Base-by-base conservation (phyloP, 2,888 invertebrate genomes). In the Hyles lineata region DNA sequence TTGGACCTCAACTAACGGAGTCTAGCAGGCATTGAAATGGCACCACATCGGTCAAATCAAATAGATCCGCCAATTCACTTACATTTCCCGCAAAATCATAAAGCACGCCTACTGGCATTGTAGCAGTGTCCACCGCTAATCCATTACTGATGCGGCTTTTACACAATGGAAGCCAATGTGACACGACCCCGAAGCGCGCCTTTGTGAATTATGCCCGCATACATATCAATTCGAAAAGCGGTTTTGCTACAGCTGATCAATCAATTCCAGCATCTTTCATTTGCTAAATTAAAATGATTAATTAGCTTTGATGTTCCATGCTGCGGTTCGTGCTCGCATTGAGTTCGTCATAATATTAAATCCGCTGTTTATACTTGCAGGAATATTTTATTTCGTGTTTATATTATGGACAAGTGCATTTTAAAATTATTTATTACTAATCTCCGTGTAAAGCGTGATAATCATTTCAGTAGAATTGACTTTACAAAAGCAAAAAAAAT, bases 131-230 rank as follows among this genome's bases (percentile, higher is more conserved):
- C 83, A 85, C 90, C 86, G 82, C 90, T 91, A 92, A 93, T 93
- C 93, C 92, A 93, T 93, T 93, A 92, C 89, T 80, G 85, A 87
- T 87, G 86, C 83, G 87, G 90, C 89, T 90, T 89, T 90, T 87
- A 83, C 85, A 92, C 91, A 91, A 92, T 92, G 80, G 80, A 78
- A 78, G 73, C 74, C 85, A 85, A 84, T 83, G 87, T 76, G 78
- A 76, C 72, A 76, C 74, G 73, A 72, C 81, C 74, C 67, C 74
- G 76, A 81, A 86, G 84, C 77, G 78, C 76, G 78, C 61, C n/a
- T 73, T 70, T 70, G 60, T 73, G 32, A 29, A 52, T 32, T 55
- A 59, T 60, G 25, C 35, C 55, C n/a, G 58, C 23, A 32, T 23
- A 11, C 43, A 52, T 69, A 72, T 59, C 43, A 69, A 60, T 72